Conservation (phyloP, 2,113 vertebrate species). For the Hemichromis elongatus region DNA sequence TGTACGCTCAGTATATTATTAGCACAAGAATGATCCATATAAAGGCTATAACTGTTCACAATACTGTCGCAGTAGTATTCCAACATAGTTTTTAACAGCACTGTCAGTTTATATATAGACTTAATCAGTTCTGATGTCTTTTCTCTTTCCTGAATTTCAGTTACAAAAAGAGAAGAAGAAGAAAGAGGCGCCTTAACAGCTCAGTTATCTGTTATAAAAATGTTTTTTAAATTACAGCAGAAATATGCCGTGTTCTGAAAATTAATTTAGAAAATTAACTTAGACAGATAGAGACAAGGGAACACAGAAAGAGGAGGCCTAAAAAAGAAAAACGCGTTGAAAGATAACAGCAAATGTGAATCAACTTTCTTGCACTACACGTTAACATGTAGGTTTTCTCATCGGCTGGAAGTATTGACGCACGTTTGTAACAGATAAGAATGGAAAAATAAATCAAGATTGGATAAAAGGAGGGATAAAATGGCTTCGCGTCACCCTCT, state of each 20-base stretch:
- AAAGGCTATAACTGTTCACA: background rate
- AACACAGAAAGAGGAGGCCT: background rate
- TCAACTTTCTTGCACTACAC: background rate
- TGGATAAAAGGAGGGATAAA: background rate
- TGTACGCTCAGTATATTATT: background rate
- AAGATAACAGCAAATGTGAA: background rate
- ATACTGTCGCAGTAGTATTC: background rate
- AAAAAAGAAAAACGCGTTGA: background rate
- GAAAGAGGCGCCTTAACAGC: background rate
- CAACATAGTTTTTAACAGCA: background rate
- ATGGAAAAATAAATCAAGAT: background rate
- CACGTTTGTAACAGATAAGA: background rate
- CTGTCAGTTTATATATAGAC: background rate
- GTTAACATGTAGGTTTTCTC: background rate
- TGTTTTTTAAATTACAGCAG: background rate
- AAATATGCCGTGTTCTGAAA: background rate
- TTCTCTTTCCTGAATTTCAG: background rate
- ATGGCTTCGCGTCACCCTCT: background rate
- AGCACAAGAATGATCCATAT: background rate
- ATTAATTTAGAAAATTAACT: background rate
- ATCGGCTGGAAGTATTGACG: background rate
- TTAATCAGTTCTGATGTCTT: background rate
- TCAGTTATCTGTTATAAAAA: background rate
- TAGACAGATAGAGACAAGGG: background rate
- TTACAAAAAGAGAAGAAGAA: background rate